These are phyloP conservation scores for Chirona hameri DNA, from an alignment of 2,888 invertebrate species.

Conservation along the genomic window DNA sequence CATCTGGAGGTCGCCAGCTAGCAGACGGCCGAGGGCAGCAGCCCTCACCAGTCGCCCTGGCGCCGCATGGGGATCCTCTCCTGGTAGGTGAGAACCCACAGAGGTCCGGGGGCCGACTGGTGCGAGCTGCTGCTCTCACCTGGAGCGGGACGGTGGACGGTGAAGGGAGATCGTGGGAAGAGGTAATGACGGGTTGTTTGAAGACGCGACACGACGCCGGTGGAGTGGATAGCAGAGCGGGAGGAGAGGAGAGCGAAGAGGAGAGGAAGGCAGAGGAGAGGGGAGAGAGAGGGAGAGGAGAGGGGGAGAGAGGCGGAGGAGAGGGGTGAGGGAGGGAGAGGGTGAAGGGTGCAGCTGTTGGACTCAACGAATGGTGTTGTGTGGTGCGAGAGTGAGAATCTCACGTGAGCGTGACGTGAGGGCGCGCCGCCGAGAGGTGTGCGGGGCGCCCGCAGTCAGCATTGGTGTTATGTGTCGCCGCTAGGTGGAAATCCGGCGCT, in stretches of 20 bases:
- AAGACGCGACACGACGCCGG: no score
- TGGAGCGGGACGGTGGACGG: background rate
- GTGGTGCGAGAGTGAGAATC: background rate
- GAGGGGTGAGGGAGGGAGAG: no score
- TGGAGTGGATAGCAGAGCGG: no score
- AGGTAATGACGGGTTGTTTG: no score
- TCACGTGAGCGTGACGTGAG: background rate
- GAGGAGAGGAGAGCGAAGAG: no score
- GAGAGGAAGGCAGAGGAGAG: no score
- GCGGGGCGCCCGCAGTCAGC: background rate
- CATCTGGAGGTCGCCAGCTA: background rate
- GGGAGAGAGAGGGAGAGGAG: no score
- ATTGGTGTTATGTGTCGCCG: constrained; percentile 5
- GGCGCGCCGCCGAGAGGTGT: background rate
- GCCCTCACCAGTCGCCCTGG: background rate
- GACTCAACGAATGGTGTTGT: background rate
- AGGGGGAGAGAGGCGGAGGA: no score
- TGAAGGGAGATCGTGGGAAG: no score
- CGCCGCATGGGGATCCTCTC: constrained; percentile 23
- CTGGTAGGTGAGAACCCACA: background rate
- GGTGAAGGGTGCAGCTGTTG: no score
- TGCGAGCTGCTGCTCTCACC: background rate
- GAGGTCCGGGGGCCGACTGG: background rate
- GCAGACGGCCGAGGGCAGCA: background rate
- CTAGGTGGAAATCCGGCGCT: background rate